A percentile compares a stretch with the other conserved stretches of the same genome.
These are phyloP conservation scores for Unio pictorum DNA, from an alignment of 2,888 invertebrate species.

Conservation along the genomic window DNA sequence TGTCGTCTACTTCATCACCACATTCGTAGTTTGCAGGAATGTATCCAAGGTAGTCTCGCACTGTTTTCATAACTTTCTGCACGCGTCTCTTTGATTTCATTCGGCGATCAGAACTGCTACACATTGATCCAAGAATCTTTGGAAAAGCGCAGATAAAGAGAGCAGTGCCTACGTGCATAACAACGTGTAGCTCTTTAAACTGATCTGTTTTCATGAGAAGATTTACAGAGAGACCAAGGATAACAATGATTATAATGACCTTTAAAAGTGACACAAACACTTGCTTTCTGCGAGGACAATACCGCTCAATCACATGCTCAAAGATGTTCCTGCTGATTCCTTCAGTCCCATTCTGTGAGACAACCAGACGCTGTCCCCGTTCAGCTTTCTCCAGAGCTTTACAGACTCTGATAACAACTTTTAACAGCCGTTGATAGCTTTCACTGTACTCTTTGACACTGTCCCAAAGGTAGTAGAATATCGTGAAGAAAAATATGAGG, in stretches of 20 bases:
- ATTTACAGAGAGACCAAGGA: slow-evolving; percentile 27
- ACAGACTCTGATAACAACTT: slow-evolving; percentile 12
- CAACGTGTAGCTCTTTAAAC: slow-evolving; percentile 26
- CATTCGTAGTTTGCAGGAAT: slow-evolving; percentile 1
- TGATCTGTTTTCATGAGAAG: slow-evolving; percentile 29
- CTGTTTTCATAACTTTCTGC: slow-evolving; percentile 1
- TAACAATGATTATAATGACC: slow-evolving; percentile 17
- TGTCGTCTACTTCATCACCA: background rate
- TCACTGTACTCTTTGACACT: slow-evolving; percentile 16
- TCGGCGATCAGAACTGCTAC: slow-evolving; percentile 2
- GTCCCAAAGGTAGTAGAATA: slow-evolving; percentile 32
- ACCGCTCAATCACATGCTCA: slow-evolving; percentile 23
- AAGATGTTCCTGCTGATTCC: slow-evolving; percentile 21
- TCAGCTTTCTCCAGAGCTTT: slow-evolving; percentile 11
- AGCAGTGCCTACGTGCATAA: slow-evolving; percentile 39
- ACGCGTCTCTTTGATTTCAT: slow-evolving; percentile 5
- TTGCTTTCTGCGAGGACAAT: slow-evolving; percentile 30
- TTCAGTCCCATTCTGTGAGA: slow-evolving; percentile 13
- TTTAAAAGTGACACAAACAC: slow-evolving; percentile 30
- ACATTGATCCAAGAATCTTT: slow-evolving; percentile 26
- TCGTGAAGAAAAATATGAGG: slow-evolving; percentile 30
- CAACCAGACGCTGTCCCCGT: slow-evolving; percentile 7
- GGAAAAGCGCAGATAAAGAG: slow-evolving; percentile 38
- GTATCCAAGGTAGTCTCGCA: slow-evolving; percentile 1
- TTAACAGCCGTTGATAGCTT: slow-evolving; percentile 21